Evolutionary conservation across 2,888 invertebrate genomes (phyloP).

Genomic region (Eupithecia insigniata): DNA sequence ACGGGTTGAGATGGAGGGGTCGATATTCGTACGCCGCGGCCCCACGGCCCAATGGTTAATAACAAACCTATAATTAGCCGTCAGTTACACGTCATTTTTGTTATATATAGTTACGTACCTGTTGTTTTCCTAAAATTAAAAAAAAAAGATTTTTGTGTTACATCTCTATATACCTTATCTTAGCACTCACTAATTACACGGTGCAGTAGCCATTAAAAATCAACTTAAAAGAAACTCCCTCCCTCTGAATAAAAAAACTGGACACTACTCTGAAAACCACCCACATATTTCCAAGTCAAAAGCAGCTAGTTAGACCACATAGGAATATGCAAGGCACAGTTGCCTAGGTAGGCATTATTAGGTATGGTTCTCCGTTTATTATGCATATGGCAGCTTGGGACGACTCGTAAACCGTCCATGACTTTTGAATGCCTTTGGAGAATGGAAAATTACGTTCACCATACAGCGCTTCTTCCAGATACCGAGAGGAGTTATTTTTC

Average conservation of each 20-base stretch:
- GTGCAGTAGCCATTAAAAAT: not conserved
- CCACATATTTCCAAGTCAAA: constrained; percentile 10
- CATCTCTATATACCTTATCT: too few species aligned
- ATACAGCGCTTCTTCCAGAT: not conserved
- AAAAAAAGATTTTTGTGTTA: too few species aligned
- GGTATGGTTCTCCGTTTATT: constrained; percentile 40
- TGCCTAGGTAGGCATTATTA: constrained; percentile 47
- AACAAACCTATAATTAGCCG: too few species aligned
- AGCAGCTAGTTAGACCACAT: not conserved
- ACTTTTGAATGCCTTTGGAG: constrained; percentile 23
- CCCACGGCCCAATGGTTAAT: too few species aligned
- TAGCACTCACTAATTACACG: not conserved
- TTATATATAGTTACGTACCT: too few species aligned
- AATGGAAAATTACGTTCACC: not conserved
- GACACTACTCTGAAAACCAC: not conserved
- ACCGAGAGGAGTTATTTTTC: not conserved
- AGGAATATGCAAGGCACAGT: constrained; percentile 28
- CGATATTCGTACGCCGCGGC: too few species aligned
- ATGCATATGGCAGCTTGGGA: constrained; percentile 35
- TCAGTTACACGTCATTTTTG: too few species aligned
- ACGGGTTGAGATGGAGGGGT: too few species aligned
- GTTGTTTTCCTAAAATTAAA: too few species aligned
- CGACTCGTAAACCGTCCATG: constrained; percentile 26
- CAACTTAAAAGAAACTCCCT: not conserved
- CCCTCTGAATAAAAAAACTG: not conserved